Percentiles rank a stretch among this genome's conserved stretches.
These are phyloP conservation scores for Drosophila formosana DNA, from an alignment of 2,888 invertebrate genomes.

Conservation along the genomic window DNA sequence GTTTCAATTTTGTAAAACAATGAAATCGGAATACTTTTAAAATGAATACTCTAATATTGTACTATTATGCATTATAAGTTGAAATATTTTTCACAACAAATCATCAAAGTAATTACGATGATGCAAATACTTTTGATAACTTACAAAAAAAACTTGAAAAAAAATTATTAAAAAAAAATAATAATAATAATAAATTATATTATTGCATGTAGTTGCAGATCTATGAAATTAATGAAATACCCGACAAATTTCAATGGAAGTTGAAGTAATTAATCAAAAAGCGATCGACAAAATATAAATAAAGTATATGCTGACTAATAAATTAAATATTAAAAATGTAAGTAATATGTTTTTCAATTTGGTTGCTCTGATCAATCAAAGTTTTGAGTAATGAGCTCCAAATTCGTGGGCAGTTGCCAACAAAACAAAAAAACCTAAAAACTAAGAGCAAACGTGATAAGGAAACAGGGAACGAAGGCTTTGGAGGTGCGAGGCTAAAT, in stretches of 20 bases:
- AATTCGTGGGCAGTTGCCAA: conserved; percentile 1
- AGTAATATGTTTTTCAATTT: background rate
- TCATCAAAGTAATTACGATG: too few relatives aligned
- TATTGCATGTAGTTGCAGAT: too few relatives aligned
- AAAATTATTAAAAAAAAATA: too few relatives aligned
- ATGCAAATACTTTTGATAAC: too few relatives aligned
- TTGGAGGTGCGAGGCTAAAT: background rate
- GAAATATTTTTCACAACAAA: too few relatives aligned
- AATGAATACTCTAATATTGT: too few relatives aligned
- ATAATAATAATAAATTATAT: too few relatives aligned
- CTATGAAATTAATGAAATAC: too few relatives aligned
- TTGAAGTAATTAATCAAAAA: background rate
- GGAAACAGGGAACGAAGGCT: background rate
- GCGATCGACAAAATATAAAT: background rate
- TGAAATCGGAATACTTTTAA: too few relatives aligned
- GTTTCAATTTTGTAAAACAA: too few relatives aligned
- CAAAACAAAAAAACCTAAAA: background rate
- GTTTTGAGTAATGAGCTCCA: background rate
- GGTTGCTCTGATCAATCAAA: background rate
- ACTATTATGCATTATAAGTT: too few relatives aligned
- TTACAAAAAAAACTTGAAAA: too few relatives aligned
- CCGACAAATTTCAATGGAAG: background rate
- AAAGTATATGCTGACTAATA: background rate
- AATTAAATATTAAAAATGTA: background rate
- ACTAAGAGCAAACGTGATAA: background rate